Percentiles rank a stretch among this genome's conserved stretches.
These are phyloP conservation scores for Glyphotaelius pellucidus DNA, from an alignment of 2,888 invertebrate species.

Conservation along the genomic window DNA sequence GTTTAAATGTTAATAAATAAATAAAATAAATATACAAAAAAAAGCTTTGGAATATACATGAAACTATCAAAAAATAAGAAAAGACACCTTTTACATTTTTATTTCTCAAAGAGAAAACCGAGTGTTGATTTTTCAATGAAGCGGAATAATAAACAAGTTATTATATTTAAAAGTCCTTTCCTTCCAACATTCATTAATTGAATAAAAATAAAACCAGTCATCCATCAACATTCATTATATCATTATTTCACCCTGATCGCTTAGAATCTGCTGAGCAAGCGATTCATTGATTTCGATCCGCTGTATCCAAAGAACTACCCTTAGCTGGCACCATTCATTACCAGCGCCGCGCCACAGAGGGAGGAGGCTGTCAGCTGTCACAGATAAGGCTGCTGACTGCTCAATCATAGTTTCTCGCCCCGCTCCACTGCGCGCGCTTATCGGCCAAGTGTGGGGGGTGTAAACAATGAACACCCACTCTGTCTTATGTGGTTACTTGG, in stretches of 20 bases:
- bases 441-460: constrained; percentile 50
- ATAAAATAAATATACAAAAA: too few species aligned
- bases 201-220: constrained; percentile 4
- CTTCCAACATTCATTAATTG: not conserved
- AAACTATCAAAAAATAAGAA: not conserved
- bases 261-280: constrained; percentile 26
- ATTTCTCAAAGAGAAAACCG: not conserved
- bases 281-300: constrained; percentile 31
- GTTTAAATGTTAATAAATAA: too few species aligned
- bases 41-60: not conserved
- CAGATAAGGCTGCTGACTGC: constrained; percentile 63
- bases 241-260: constrained; percentile 19
- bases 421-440: constrained; percentile 60
- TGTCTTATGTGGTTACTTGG: not conserved
- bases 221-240: constrained; percentile 39
- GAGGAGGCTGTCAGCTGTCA: constrained; percentile 63
- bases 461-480: constrained; percentile 26
- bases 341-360: constrained; percentile 23
- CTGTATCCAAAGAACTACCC: constrained; percentile 4
- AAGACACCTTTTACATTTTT: not conserved
- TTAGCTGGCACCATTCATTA: constrained; percentile 52
- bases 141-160: not conserved
- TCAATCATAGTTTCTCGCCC: constrained; percentile 65
- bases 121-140: not conserved
- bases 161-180: not conserved